A percentile compares a stretch with the other conserved stretches of the same genome.
phyloP scores from a whole-genome alignment of 2,113 vertebrate species.

The Cricetomys ansorgei region DNA sequence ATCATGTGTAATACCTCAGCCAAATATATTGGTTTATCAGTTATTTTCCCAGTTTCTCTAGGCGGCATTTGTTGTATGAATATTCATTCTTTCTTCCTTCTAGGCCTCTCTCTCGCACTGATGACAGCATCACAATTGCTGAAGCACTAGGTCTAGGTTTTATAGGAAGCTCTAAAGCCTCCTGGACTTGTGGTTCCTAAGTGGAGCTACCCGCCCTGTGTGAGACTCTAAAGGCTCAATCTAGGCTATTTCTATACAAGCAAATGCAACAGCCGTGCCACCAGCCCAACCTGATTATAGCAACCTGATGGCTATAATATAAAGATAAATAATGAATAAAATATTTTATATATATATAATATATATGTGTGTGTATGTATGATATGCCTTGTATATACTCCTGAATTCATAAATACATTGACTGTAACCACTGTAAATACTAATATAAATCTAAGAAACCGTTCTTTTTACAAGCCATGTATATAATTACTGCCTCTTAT shows the following conservation, averaged over 20 bases:
- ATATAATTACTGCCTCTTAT: not conserved
- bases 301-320: not conserved
- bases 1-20: slow-evolving; percentile 75
- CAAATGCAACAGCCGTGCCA: not conserved
- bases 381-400: not conserved
- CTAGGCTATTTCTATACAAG: not conserved
- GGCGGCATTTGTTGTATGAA: slow-evolving; percentile 80
- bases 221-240: not conserved
- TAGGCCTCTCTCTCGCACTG: slow-evolving; percentile 54
- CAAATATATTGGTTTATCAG: slow-evolving; percentile 79
- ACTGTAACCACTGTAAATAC: not conserved
- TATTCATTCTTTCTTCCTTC: slow-evolving; percentile 79
- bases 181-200: not conserved
- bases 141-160: not conserved
- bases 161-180: slow-evolving; percentile 11
- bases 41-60: slow-evolving; percentile 77
- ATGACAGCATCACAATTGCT: slow-evolving; percentile 52
- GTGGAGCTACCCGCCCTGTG: not conserved
- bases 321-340: slow-evolving; percentile 30
- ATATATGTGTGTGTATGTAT: not conserved
- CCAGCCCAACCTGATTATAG: slow-evolving; percentile 15
- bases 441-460: slow-evolving; percentile 12
- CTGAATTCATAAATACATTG: not conserved
- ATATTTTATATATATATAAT: not conserved
- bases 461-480: not conserved